Conservation (phyloP, 2,113 vertebrate genomes). For the Monopterus albus region DNA sequence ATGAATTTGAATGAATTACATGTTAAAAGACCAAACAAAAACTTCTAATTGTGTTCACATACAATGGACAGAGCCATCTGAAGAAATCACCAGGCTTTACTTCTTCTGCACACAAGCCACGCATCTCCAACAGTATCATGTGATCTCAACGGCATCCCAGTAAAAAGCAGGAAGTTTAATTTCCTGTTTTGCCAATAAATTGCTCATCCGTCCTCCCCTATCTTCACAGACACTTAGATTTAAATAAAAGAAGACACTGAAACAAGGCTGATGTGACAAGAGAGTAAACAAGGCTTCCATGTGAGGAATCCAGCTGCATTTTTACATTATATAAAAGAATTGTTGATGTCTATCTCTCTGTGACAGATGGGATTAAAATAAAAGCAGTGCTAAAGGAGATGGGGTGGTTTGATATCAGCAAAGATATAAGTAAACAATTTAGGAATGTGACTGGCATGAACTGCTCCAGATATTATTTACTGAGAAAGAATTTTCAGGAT, state of each 20-base stretch:
- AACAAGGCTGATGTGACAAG: slow-evolving; percentile 40
- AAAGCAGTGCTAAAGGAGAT: slow-evolving; percentile 58
- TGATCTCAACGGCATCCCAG: slow-evolving; percentile 58
- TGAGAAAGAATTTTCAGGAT: slow-evolving; percentile 41
- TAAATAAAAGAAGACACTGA: slow-evolving; percentile 66
- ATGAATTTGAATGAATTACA: no score
- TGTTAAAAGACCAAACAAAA: no score
- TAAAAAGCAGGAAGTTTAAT: slow-evolving; percentile 78
- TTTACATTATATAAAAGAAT: slow-evolving; percentile 60
- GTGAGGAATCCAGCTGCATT: slow-evolving; percentile 52
- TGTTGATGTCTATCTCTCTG: slow-evolving; percentile 68
- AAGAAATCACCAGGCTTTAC: slow-evolving; percentile 45
- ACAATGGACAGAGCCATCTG: slow-evolving; percentile 19
- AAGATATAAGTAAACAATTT: slow-evolving; percentile 50
- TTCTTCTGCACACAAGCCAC: slow-evolving; percentile 36
- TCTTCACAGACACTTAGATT: slow-evolving; percentile 64
- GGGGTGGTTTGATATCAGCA: slow-evolving; percentile 55
- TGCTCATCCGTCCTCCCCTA: slow-evolving; percentile 49
- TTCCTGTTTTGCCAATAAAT: slow-evolving; percentile 73
- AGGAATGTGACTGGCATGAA: slow-evolving; percentile 13
- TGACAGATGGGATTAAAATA: slow-evolving; percentile 63
- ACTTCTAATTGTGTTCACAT: no score
- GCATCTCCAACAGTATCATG: slow-evolving; percentile 51
- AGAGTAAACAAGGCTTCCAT: slow-evolving; percentile 60
- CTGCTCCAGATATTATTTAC: slow-evolving; percentile 46